Conservation (phyloP, 2,888 invertebrate species). For the Dinocampus coccinellae region DNA sequence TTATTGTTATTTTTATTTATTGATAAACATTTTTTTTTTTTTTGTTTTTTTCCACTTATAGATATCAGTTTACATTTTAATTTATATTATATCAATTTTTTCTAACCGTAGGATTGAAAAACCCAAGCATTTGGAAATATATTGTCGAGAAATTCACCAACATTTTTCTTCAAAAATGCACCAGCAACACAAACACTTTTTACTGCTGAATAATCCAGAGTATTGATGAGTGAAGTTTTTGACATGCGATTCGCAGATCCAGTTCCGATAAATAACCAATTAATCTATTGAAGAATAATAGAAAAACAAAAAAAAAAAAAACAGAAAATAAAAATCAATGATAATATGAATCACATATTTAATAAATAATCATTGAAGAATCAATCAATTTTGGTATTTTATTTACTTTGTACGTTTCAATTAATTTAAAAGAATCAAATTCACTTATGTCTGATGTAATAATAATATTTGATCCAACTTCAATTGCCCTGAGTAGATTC, state of each 20-base stretch:
- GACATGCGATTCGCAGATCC: conserved; percentile 48
- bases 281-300: conserved; percentile 40
- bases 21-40: too few relatives aligned
- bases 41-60: too few relatives aligned
- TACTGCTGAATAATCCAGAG: conserved; percentile 47
- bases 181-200: conserved; percentile 43
- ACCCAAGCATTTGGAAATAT: conserved; percentile 38
- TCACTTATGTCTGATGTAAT: conserved; percentile 52
- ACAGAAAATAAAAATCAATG: not conserved
- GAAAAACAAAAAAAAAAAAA: not conserved
- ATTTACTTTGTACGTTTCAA: conserved; percentile 59
- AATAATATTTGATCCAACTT: conserved; percentile 40
- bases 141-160: conserved; percentile 36
- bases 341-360: not conserved
- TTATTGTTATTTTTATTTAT: not conserved
- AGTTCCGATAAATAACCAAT: conserved; percentile 47
- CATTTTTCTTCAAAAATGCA: conserved; percentile 40
- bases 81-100: not conserved
- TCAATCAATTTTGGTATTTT: not conserved
- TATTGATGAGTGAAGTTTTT: conserved; percentile 37
- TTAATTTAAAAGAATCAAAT: conserved; percentile 48
- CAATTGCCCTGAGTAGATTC: conserved; percentile 40
- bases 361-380: not conserved
- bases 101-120: conserved; percentile 48
- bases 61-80: too few relatives aligned